These are phyloP conservation scores for Eucera pruinosa DNA, from an alignment of 2,888 invertebrate genomes.

Conservation along the genomic window DNA sequence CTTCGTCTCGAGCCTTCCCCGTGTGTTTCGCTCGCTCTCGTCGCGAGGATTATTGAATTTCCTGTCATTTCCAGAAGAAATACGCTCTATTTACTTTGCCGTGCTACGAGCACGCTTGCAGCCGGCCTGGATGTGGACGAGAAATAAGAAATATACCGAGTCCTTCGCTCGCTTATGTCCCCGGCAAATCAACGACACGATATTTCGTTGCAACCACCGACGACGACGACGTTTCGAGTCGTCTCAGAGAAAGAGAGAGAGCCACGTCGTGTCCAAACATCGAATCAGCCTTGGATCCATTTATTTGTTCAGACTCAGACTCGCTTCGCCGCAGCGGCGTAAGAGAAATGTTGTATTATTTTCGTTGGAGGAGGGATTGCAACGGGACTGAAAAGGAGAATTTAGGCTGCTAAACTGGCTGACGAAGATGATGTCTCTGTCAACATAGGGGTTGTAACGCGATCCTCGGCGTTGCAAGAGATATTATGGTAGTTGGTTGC, in stretches of 20 bases:
- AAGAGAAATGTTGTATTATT: neutral
- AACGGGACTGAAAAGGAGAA: no score
- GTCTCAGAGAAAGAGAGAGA: slow-evolving; percentile 33
- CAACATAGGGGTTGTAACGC: neutral
- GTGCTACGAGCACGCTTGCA: slow-evolving; percentile 57
- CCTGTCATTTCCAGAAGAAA: slow-evolving; percentile 83
- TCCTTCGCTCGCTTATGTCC: slow-evolving; percentile 32
- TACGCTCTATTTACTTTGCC: slow-evolving; percentile 80
- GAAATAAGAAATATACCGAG: slow-evolving; percentile 70
- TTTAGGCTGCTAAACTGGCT: neutral
- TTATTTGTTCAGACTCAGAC: slow-evolving; percentile 15
- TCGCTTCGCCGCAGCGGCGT: neutral
- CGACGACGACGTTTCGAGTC: no score
- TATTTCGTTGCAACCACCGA: slow-evolving; percentile 57
- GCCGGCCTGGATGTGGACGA: slow-evolving; percentile 63
- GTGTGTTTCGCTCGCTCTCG: slow-evolving; percentile 54
- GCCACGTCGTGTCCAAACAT: slow-evolving; percentile 14
- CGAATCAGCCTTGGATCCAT: neutral
- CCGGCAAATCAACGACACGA: slow-evolving; percentile 51
- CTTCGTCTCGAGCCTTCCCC: slow-evolving; percentile 17
- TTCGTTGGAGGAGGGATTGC: neutral
- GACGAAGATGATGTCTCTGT: neutral
- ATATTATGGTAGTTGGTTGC: no score
- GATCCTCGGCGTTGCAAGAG: no score
- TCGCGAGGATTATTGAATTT: slow-evolving; percentile 82